phyloP scores from a whole-genome alignment of 2,888 invertebrate species.

The Eristalis pertinax region DNA sequence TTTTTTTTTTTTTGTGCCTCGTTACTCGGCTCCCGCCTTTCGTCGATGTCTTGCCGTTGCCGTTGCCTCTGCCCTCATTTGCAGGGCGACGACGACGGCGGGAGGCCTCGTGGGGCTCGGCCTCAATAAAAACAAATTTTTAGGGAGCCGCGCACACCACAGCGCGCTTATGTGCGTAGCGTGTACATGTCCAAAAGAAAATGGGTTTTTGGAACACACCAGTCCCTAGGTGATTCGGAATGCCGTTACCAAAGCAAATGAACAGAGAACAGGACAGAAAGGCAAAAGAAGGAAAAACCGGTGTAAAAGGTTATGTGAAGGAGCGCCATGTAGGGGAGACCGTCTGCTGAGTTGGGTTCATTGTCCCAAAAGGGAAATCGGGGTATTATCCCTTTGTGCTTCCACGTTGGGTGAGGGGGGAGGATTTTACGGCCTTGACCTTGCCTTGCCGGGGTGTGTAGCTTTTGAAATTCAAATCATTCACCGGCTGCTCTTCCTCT shows the following conservation, averaged over 20 bases:
- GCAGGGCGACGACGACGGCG: not conserved
- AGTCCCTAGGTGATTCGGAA: conserved; percentile 59
- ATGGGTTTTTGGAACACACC: conserved; percentile 23
- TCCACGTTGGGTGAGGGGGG: not conserved
- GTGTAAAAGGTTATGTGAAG: conserved; percentile 35
- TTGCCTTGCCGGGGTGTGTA: conserved; percentile 10
- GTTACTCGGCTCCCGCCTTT: conserved; percentile 29
- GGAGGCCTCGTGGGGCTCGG: conserved; percentile 39
- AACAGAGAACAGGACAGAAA: not conserved
- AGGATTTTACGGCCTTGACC: conserved; percentile 55
- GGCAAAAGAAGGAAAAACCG: conserved; percentile 35
- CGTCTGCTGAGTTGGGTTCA: conserved; percentile 46
- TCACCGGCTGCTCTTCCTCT: not conserved
- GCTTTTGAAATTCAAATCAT: conserved; percentile 28
- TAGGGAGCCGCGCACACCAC: conserved; percentile 51
- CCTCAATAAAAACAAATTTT: conserved; percentile 48
- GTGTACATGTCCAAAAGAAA: conserved; percentile 41
- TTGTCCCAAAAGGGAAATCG: conserved; percentile 49
- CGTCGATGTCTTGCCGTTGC: conserved; percentile 29
- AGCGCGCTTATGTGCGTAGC: conserved; percentile 21
- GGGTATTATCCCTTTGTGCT: conserved; percentile 44
- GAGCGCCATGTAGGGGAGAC: conserved; percentile 6
- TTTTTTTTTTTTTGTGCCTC: conserved; percentile 9
- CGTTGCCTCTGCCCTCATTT: conserved; percentile 15
- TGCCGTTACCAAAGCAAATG: conserved; percentile 49